A percentile compares a stretch with the other conserved stretches of the same genome.
These are phyloP conservation scores for Hyla sarda DNA, from an alignment of 2,113 vertebrate genomes.

Conservation along the genomic window DNA sequence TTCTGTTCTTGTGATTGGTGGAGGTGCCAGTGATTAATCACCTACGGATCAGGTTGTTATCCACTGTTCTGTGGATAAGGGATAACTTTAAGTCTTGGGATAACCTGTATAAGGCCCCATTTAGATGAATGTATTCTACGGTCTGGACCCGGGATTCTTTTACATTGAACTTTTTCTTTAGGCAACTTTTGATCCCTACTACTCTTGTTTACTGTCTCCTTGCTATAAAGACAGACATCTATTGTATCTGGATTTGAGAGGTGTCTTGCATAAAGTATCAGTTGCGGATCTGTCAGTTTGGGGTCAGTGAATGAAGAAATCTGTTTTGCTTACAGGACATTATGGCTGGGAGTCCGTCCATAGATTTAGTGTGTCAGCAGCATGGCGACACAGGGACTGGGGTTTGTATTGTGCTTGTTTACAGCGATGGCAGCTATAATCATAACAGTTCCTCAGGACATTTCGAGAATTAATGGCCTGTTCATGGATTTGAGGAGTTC, in stretches of 20 bases:
- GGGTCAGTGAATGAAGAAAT: not conserved
- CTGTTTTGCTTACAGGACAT: not conserved
- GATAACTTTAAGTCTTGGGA: too few relatives aligned
- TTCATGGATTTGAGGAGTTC: not conserved
- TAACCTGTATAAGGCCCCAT: too few relatives aligned
- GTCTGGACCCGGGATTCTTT: too few relatives aligned
- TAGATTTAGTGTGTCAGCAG: not conserved
- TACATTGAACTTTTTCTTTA: too few relatives aligned
- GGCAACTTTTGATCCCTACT: too few relatives aligned
- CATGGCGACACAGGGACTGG: not conserved
- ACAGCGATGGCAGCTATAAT: slow-evolving; percentile 13
- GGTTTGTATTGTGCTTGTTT: slow-evolving; percentile 9
- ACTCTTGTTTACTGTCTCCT: too few relatives aligned
- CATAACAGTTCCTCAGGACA: not conserved
- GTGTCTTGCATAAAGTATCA: not conserved
- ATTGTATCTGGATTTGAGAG: not conserved
- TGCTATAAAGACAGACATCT: too few relatives aligned
- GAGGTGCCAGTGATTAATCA: too few relatives aligned
- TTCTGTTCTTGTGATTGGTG: too few relatives aligned
- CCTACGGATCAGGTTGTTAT: too few relatives aligned
- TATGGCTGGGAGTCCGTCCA: not conserved
- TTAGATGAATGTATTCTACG: too few relatives aligned
- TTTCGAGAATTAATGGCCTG: not conserved
- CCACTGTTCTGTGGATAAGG: too few relatives aligned
- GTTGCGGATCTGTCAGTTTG: not conserved